Base-by-base conservation (phyloP, 2,113 vertebrate genomes). In the Cyanocitta stelleri region DNA sequence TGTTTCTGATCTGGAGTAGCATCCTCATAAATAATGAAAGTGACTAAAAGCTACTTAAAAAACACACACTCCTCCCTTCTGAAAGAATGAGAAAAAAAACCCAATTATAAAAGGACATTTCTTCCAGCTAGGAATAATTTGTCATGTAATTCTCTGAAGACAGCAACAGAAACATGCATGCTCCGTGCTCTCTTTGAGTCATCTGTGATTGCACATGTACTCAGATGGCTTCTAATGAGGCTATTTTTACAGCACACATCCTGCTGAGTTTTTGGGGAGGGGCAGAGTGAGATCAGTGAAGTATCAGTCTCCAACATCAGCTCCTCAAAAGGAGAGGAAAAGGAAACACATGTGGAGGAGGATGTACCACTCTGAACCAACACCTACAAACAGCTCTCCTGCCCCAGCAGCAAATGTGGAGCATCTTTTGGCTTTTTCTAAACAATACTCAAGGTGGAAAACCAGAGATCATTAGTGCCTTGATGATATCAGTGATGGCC, bases 21-120 rank as follows among this genome's bases (percentile, higher is more conserved):
- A 74, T 93, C 39, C 93, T 96, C 96, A 97, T 96, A 90, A 97
- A 97, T 96, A 96, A 97, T 97, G 89, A 80, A 97, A 96, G 93
- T 92, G 91, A 95, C 96, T 96, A 97, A 97, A 96, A 96, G 96
- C 97, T 97, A 94, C 93, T 96, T 96, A 90, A 94, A 95, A 97
- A 96, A 97, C 95, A 95, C 90, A 96, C 91, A 87, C 89, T 94
- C 93, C 89, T 95, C 92, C 95, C 90, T 95, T 76, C 46, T 92
- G 96, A 93, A 97, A 92, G 92, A 93, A 83, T 85, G 83, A 86
- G 91, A 32, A 89, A 95, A 97, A 94, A 90, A 39, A 0, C 37
- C 71, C 92, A 97, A 95, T 96, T 96, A 96, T 88, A 92, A 96
- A 96, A 97, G 95, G 96, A 94, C 87, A 87, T 93, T 95, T 97